Base-by-base conservation (phyloP, 2,113 vertebrate genomes). In the Columba janthina region DNA sequence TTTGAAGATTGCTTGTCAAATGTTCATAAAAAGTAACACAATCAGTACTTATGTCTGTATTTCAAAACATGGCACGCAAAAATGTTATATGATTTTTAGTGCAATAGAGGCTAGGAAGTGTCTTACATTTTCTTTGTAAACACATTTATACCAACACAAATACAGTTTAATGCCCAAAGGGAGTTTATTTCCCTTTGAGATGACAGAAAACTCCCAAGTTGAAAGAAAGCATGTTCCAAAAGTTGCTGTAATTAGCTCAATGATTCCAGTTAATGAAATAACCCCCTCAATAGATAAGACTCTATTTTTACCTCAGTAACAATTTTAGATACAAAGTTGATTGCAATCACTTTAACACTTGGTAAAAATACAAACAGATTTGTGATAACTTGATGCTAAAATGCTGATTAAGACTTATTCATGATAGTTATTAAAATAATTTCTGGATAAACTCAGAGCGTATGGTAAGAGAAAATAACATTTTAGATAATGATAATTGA, bases 241-340 rank as follows among this genome's bases (percentile, higher is more conserved):
- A 85, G 14, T 90, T 88, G 38, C 24, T 12, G 11, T 60, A 76
- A 66, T 36, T 70, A 72, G 1, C 3, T 67, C 1, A 9, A 9
- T 77, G 7, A 51, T 40, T 94, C 25, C n/a, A 51, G 20, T 51
- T 84, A 58, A 84, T 66, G 4, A 66, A 84, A 84, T 42, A 84
- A 7, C 1, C 1, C 3, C 6, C 1, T 3, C 7, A 29, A 66
- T 58, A 80, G 2, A 26, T 11, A 53, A 42, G 15, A 34, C 7
- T 36, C 1, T 32, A 21, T 64, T 73, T 85, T 69, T 34, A 57
- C 7, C 11, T 73, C 29, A 44, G 13, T 46, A 73, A 25, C 2
- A 18, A 54, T 42, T 15, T 85, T 53, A 87, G 10, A 18, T 16
- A 71, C 0, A 32, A 85, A 82, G 82, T 15, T 56, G n/a, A 61